Conservation (phyloP, 2,888 invertebrate genomes). For the Deilephila porcellus region DNA sequence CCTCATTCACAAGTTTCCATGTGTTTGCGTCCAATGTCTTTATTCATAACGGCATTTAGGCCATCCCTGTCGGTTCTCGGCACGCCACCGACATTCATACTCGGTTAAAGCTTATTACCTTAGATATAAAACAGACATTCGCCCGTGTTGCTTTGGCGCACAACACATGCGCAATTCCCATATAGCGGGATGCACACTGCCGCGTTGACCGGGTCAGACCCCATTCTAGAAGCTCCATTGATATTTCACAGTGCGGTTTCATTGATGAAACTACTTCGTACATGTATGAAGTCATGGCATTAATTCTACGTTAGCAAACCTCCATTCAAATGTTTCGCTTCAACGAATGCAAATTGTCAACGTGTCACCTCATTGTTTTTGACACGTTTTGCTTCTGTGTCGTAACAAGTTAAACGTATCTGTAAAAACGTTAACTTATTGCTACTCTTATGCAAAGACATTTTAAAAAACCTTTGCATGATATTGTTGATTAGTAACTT, state of each 20-base stretch:
- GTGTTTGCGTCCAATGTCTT: constrained; percentile 36
- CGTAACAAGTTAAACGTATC: not conserved
- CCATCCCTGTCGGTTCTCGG: constrained; percentile 32
- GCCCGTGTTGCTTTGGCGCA: constrained; percentile 40
- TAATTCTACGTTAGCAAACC: constrained; percentile 28
- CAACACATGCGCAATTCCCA: constrained; percentile 49
- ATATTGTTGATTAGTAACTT: no score
- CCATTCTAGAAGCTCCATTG: constrained; percentile 79
- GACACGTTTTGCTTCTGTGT: not conserved
- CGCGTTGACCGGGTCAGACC: constrained; percentile 73
- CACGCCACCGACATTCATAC: not conserved
- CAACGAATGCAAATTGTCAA: constrained; percentile 10
- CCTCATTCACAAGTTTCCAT: constrained; percentile 32
- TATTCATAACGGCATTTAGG: constrained; percentile 37
- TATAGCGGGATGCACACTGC: constrained; percentile 59
- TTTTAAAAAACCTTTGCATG: no score
- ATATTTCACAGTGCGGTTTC: constrained; percentile 77
- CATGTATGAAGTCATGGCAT: constrained; percentile 34
- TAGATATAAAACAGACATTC: constrained; percentile 43
- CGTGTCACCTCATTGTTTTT: constrained; percentile 4
- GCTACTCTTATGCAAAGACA: no score
- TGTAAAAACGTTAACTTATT: not conserved
- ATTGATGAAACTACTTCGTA: constrained; percentile 68
- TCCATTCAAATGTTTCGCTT: constrained; percentile 20
- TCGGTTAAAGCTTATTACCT: constrained; percentile 35